Conservation (phyloP, 1,140 invertebrate genomes). For the Druon quercuslanigerum region DNA sequence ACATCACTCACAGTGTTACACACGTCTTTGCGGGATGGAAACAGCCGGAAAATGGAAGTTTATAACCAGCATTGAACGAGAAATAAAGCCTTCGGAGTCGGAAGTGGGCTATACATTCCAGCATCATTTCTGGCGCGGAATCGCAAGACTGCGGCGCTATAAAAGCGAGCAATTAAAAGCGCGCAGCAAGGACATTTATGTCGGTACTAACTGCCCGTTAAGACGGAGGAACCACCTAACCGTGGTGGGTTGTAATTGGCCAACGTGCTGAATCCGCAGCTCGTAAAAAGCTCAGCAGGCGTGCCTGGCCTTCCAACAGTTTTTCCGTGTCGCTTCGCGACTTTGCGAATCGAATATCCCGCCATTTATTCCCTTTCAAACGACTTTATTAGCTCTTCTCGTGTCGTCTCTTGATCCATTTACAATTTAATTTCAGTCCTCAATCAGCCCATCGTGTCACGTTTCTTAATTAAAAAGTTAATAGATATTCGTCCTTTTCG, state of each 20-base stretch:
- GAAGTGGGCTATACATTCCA: background rate
- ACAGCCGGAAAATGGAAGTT: too few relatives aligned
- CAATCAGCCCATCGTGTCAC: conserved; percentile 1
- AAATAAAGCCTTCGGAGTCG: background rate
- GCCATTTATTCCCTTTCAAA: conserved; percentile 19
- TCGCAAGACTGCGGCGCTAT: background rate
- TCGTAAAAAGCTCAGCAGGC: conserved; percentile 27
- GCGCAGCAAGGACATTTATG: conserved; percentile 13
- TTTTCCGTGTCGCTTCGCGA: conserved; percentile 27
- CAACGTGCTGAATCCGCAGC: conserved; percentile 19
- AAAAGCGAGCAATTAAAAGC: conserved; percentile 23
- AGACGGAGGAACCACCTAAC: conserved; percentile 16
- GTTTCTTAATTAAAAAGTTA: conserved; percentile 22
- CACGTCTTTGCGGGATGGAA: too few relatives aligned
- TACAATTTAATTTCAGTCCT: background rate
- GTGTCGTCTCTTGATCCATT: background rate
- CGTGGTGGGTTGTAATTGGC: conserved; percentile 23
- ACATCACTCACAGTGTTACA: too few relatives aligned
- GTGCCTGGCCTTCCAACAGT: conserved; percentile 25
- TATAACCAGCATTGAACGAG: background rate
- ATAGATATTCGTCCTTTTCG: background rate
- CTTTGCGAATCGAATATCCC: conserved; percentile 14
- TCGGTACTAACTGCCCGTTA: conserved; percentile 6
- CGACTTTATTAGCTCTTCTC: conserved; percentile 1
- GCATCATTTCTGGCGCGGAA: background rate